These are phyloP conservation scores for Vanacampus margaritifer DNA, from an alignment of 2,113 vertebrate genomes.

Conservation along the genomic window DNA sequence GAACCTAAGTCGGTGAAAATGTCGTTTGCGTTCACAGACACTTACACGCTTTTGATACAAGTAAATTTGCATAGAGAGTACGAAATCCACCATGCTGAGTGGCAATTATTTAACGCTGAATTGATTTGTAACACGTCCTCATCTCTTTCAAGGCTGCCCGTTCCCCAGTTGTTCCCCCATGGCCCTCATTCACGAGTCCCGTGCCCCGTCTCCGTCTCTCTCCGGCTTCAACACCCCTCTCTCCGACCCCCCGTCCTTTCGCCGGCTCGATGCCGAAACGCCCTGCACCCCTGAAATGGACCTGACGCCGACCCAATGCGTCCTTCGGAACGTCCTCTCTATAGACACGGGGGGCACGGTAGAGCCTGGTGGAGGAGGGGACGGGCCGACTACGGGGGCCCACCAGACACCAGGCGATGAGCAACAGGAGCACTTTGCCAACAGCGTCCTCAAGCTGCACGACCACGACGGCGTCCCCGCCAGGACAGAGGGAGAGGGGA, in stretches of 20 bases:
- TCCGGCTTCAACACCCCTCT: constrained; percentile 82
- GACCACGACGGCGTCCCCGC: constrained; percentile 73
- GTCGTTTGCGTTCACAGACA: background rate
- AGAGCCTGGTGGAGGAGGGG: constrained; percentile 54
- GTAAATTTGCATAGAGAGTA: background rate
- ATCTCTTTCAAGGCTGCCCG: constrained; percentile 21
- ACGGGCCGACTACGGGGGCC: constrained; percentile 50
- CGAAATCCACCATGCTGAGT: background rate
- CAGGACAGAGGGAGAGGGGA: constrained; percentile 65
- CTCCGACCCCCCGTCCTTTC: constrained; percentile 80
- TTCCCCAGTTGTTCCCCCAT: constrained; percentile 62
- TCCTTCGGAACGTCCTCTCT: constrained; percentile 87
- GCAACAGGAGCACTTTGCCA: constrained; percentile 82
- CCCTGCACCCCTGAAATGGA: constrained; percentile 89
- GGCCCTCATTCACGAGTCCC: constrained; percentile 88
- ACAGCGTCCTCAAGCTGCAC: constrained; percentile 86
- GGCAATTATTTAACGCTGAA: constrained; percentile 12
- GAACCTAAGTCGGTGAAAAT: background rate
- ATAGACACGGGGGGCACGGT: constrained; percentile 72
- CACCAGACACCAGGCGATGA: constrained; percentile 83
- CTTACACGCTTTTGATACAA: background rate
- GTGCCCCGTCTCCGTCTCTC: constrained; percentile 86
- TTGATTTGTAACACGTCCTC: constrained; percentile 14
- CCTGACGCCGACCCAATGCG: constrained; percentile 91
- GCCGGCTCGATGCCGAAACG: constrained; percentile 82